phyloP scores from a whole-genome alignment of 2,888 invertebrate species.

The Spatulosminthurus flaviceps region DNA sequence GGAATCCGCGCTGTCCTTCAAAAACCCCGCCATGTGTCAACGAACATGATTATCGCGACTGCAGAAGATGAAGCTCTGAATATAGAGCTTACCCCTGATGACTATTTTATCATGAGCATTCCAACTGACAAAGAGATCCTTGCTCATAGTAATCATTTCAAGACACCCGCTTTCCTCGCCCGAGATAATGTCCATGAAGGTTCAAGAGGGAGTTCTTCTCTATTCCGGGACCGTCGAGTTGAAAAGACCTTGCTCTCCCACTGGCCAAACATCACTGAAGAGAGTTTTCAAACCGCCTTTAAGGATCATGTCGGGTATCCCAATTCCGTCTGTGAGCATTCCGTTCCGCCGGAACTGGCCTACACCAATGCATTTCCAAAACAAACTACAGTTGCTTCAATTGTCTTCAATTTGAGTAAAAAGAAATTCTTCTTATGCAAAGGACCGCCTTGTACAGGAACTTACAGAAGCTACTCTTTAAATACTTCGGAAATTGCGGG shows the following conservation, averaged over 20 bases:
- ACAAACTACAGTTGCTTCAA: conserved; percentile 53
- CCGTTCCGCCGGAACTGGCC: conserved; percentile 43
- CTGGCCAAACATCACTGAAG: conserved; percentile 52
- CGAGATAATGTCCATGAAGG: conserved; percentile 48
- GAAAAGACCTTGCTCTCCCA: conserved; percentile 37
- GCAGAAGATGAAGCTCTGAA: conserved; percentile 56
- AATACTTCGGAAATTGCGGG: too few species aligned
- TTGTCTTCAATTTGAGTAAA: conserved; percentile 54
- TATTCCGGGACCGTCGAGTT: conserved; percentile 54
- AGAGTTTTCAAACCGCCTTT: conserved; percentile 52
- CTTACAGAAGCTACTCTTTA: conserved; percentile 15
- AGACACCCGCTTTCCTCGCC: conserved; percentile 42
- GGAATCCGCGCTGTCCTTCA: conserved; percentile 50
- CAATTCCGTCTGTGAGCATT: conserved; percentile 54
- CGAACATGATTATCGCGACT: conserved; percentile 52
- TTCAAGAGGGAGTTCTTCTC: conserved; percentile 48
- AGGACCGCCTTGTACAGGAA: conserved; percentile 54
- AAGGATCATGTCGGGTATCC: conserved; percentile 56
- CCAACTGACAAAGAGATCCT: conserved; percentile 51
- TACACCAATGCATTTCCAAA: conserved; percentile 37
- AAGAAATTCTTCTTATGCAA: conserved; percentile 49
- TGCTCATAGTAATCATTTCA: conserved; percentile 57
- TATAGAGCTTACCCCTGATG: conserved; percentile 50
- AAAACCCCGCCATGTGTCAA: conserved; percentile 52
- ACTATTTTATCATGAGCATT: conserved; percentile 49